phyloP scores from a whole-genome alignment of 2,113 vertebrate species.

The Oryzias celebensis region DNA sequence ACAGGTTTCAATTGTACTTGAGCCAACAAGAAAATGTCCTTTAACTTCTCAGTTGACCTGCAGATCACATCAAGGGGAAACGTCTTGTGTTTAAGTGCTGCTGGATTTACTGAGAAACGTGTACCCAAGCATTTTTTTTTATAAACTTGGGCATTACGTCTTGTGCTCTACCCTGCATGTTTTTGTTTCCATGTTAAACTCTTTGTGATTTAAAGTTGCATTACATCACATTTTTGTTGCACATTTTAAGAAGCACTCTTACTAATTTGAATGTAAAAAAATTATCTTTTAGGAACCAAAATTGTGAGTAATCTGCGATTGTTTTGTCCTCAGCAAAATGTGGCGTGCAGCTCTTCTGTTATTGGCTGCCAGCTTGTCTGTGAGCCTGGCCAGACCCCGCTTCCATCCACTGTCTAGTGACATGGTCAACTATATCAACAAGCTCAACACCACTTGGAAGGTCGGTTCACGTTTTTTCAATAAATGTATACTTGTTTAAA shows the following conservation, averaged over 20 bases:
- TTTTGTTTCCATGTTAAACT: not conserved
- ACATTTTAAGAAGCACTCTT: no score
- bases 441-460: slow-evolving; percentile 90
- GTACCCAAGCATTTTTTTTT: not conserved
- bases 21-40: not conserved
- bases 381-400: slow-evolving; percentile 68
- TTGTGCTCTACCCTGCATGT: no score
- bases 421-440: slow-evolving; percentile 89
- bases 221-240: no score
- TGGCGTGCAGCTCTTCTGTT: slow-evolving; percentile 73
- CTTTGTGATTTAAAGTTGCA: no score
- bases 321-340: slow-evolving; percentile 75
- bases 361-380: slow-evolving; percentile 70
- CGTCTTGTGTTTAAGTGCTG: not conserved
- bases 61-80: slow-evolving; percentile 7
- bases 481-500: not conserved
- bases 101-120: not conserved
- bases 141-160: not conserved
- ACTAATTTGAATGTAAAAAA: no score
- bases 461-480: slow-evolving; percentile 59
- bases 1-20: slow-evolving; percentile 11
- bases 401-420: slow-evolving; percentile 81
- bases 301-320: not conserved
- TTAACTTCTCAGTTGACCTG: slow-evolving; percentile 8
- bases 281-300: no score